Evolutionary conservation across 1,140 invertebrate species (phyloP).

Genomic region (Aphaenogaster ashmeadi): DNA sequence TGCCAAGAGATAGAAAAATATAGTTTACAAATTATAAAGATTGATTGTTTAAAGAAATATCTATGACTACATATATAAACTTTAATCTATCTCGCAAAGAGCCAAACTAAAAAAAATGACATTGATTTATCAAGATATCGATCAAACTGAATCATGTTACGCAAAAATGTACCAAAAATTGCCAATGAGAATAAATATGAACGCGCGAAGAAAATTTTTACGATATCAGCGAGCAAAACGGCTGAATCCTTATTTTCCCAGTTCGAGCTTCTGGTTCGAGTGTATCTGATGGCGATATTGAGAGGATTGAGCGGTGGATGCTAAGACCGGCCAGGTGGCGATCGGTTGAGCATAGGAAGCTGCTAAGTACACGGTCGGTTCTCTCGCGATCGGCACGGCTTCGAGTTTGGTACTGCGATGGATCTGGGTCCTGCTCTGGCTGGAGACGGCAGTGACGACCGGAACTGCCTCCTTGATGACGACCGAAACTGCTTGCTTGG

Average conservation of each 20-base stretch:
- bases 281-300: conserved; percentile 50
- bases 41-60: background rate
- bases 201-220: background rate
- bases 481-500: background rate
- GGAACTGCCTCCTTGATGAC: conserved; percentile 1
- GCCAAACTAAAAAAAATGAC: background rate
- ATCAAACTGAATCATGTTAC: background rate
- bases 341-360: conserved; percentile 25
- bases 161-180: background rate
- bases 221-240: background rate
- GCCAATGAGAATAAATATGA: conserved; percentile 15
- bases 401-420: conserved; percentile 44
- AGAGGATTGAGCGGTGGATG: conserved; percentile 32
- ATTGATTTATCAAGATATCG: background rate
- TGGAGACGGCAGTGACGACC: conserved; percentile 51
- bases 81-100: background rate
- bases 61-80: background rate
- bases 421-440: conserved; percentile 57
- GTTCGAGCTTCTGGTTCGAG: conserved; percentile 13
- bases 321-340: background rate
- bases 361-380: conserved; percentile 1
- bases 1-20: background rate
- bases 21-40: background rate
- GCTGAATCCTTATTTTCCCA: background rate
- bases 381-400: conserved; percentile 1